A percentile compares a stretch with the other conserved stretches of the same genome.
Conservation (phyloP, 1,140 invertebrate species). For the Lithobius niger region DNA sequence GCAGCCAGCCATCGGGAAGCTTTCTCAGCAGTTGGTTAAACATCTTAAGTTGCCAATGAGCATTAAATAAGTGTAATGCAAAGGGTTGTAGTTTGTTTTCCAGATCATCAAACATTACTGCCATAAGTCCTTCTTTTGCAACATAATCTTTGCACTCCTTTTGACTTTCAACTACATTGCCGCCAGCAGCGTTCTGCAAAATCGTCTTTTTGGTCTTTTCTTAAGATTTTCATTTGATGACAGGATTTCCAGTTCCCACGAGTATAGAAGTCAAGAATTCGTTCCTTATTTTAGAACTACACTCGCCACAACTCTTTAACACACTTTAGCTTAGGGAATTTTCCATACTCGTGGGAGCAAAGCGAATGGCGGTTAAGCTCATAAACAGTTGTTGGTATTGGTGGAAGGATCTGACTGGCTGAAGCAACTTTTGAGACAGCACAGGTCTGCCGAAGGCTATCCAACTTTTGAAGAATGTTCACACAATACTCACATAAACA, state of each 20-base stretch:
- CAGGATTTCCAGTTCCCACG: background rate
- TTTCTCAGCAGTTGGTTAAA: background rate
- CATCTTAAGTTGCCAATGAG: no score
- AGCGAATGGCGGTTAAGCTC: background rate
- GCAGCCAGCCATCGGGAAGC: background rate
- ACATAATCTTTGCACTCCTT: background rate
- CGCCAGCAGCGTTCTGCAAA: background rate
- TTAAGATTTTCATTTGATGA: background rate
- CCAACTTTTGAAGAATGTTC: background rate
- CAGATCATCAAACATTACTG: background rate
- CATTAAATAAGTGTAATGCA: background rate
- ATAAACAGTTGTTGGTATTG: background rate
- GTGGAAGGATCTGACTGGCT: background rate
- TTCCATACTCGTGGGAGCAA: background rate
- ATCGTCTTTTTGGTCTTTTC: background rate
- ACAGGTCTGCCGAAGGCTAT: background rate
- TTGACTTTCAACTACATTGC: background rate
- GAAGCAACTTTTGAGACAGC: background rate
- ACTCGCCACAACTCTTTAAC: background rate
- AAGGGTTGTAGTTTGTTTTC: background rate
- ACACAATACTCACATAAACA: background rate
- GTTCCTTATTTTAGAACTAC: background rate
- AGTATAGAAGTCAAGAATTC: background rate
- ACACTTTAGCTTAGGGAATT: background rate
- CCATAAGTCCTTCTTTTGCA: background rate